A percentile compares a stretch with the other conserved stretches of the same genome.
phyloP scores from a whole-genome alignment of 2,113 vertebrate genomes.

The Anarhynchus alexandrinus region DNA sequence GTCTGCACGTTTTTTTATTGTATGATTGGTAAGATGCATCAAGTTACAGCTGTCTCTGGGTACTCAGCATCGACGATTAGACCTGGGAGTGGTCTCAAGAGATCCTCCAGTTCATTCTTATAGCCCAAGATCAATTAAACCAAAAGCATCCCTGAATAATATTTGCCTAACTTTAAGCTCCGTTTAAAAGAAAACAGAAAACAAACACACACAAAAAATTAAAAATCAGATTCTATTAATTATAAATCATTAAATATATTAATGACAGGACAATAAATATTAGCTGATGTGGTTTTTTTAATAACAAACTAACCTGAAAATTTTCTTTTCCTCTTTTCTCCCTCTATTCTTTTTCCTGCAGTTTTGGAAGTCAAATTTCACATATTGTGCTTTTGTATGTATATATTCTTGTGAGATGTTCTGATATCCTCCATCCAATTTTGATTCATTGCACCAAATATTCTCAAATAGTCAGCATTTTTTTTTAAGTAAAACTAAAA shows the following conservation, averaged over 20 bases:
- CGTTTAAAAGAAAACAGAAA: neutral
- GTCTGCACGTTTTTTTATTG: neutral
- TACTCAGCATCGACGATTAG: neutral
- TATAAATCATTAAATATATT: neutral
- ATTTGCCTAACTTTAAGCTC: neutral
- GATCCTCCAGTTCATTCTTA: neutral
- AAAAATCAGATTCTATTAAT: neutral
- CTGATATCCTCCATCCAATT: neutral
- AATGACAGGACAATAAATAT: neutral
- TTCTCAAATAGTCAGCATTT: neutral
- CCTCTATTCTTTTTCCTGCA: neutral
- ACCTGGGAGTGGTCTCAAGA: neutral
- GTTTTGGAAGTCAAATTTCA: neutral
- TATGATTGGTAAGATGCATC: neutral
- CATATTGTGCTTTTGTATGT: neutral
- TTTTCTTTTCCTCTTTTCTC: neutral
- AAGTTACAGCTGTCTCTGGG: neutral
- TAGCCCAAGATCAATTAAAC: neutral
- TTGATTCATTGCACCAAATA: neutral
- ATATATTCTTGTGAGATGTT: neutral
- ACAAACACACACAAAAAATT: neutral
- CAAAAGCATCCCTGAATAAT: neutral
- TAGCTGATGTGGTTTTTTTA: neutral
- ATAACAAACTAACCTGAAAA: neutral
- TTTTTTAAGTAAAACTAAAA: neutral